These are phyloP conservation scores for Orchestia grillus DNA, from an alignment of 1,140 invertebrate species.

Conservation along the genomic window DNA sequence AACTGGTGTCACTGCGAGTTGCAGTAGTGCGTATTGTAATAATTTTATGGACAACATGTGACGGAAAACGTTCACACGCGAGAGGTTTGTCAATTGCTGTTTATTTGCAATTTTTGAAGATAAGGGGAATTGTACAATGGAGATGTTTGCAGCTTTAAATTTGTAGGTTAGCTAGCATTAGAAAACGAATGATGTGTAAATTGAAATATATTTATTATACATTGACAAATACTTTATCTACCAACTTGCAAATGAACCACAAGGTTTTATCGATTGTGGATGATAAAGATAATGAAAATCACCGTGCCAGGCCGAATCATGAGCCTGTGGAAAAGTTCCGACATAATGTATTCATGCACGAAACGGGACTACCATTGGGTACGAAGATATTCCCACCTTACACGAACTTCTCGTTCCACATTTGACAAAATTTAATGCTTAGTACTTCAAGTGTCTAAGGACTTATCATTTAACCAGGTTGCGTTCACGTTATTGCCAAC, in stretches of 20 bases:
- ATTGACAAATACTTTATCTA: constrained; percentile 53
- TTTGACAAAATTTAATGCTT: neutral
- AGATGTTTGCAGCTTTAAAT: neutral
- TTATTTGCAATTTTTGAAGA: too few relatives aligned
- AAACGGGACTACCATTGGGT: neutral
- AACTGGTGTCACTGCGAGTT: too few relatives aligned
- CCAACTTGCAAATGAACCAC: constrained; percentile 54
- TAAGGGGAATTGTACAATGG: too few relatives aligned
- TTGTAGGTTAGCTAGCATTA: neutral
- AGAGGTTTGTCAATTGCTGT: too few relatives aligned
- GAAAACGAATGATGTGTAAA: neutral
- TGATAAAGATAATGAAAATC: constrained; percentile 4
- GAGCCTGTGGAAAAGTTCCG: neutral
- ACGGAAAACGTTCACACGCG: too few relatives aligned
- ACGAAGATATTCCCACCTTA: neutral
- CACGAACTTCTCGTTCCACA: neutral
- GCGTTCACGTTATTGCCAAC: neutral
- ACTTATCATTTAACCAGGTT: neutral
- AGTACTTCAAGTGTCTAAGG: neutral
- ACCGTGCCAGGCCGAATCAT: neutral
- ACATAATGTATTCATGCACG: neutral
- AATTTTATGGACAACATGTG: too few relatives aligned
- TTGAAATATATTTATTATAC: constrained; percentile 56
- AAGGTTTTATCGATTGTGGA: constrained; percentile 20
- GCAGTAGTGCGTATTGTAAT: too few relatives aligned